Evolutionary conservation across 2,888 invertebrate species (phyloP), one percentile per base, ranked within the genome.

Genomic region (Ormyrus rosae): DNA sequence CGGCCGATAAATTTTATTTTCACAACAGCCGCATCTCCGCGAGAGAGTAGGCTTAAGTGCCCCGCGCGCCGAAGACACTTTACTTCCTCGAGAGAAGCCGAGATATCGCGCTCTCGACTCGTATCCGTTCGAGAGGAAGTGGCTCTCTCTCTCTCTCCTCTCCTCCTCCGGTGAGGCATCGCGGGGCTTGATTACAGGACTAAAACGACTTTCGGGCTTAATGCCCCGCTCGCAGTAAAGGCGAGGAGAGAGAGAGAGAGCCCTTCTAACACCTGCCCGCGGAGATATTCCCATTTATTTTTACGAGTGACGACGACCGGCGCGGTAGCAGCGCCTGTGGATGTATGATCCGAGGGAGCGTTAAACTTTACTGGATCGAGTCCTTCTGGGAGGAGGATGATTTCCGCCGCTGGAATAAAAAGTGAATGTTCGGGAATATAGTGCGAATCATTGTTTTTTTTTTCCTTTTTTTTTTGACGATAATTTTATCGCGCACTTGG

Each of bases 121-220:
- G 19, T 9, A 55, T 34, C 34, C 63, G 58, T 45, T 46, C 19
- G n/a, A n/a, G 60, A 19, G 10, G 34, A 34, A 3, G 34, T 0
- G 3, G 2, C 34, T 34, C 34, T 2, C 2, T 2, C 34, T 34
- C n/a, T n/a, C n/a, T n/a, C n/a, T n/a, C n/a, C n/a, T n/a, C 34
- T 34, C 34, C 19, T 19, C 19, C 19, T 0, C 11, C 11, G 10
- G 53, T 67, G 65, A 65, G 70, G 70, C n/a, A 64, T 64, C 48
- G 9, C 48, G 56, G 34, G 34, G 58, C 63, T 34, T 64, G 58
- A 69, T 69, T 48, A 48, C 53, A 13, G 60, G 48, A 13, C 55
- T 76, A 46, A 55, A 69, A 63, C 68, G 61, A 55, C 19, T n/a
- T 13, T 53, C 61, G 10, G 6, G 10, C 58, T 58, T 58, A 34